Evolutionary conservation across 2,888 invertebrate species (phyloP), one percentile per base, ranked within the genome.

Genomic region (Stenurella melanura): DNA sequence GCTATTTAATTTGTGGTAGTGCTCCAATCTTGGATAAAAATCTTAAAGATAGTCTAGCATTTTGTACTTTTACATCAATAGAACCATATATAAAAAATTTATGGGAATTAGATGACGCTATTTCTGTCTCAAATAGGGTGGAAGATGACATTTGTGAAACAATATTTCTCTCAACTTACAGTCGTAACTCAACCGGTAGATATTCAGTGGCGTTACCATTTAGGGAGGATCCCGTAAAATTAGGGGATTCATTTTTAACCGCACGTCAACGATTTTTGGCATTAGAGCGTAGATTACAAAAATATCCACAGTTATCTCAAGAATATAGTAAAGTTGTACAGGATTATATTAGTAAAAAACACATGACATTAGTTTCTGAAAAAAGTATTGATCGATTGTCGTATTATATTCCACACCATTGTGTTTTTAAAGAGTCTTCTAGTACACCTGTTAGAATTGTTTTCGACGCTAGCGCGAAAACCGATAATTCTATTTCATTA

Each of bases 61-160:
- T n/a, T n/a, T n/a, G n/a, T n/a, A n/a, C n/a, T n/a, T n/a, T n/a
- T n/a, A n/a, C n/a, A n/a, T n/a, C n/a, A n/a, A n/a, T n/a, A n/a
- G n/a, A 66, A 50, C 50, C 42, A 21, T n/a, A 21, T 66, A 15
- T 50, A 66, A 66, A 66, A 50, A 66, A 66, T 42, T 66, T 54
- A 18, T 66, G 50, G 66, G 66, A 66, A 66, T 21, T 66, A 66
- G 50, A 66, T 19, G 38, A 66, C 19, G 21, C 21, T 50, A 66
- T 50, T 18, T 54, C 54, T 9, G 21, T 21, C 7, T 21, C 34
- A n/a, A 63, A 34, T 38, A 63, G 63, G n/a, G 3, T n/a, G 18
- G 66, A 66, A 17, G 50, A 66, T 21, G 66, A 66, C 18, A 21
- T 54, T 21, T 66, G 66, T 66, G 66, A 66, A 66, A 66, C 38